Evolutionary conservation across 2,888 invertebrate genomes (phyloP), one percentile per base, ranked within the genome.

Genomic region (Tinea trinotella): DNA sequence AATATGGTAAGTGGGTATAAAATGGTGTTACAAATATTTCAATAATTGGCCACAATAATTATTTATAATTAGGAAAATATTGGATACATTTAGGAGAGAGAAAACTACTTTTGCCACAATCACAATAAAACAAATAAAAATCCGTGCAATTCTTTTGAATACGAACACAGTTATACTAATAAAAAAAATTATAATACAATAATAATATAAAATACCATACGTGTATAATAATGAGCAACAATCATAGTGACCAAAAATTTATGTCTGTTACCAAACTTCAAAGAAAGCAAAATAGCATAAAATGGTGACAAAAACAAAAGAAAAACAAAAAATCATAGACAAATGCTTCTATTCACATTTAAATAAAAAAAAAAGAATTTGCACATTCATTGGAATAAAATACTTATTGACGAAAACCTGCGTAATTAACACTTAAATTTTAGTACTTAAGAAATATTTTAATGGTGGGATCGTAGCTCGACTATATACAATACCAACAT

Each of bases 391-490:
- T 19, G 20, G 53, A 40, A 40, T 44, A 36, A 53, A 36, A 54
- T 24, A 24, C 46, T 54, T 19, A 54, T n/a, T 34, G 30, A 54
- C 49, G 46, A 49, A 54, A 54, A 54, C 35, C 40, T 36, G 55
- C 48, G 54, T 17, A 48, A n/a, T 35, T 53, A 53, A 49, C 56
- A 56, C 78, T 76, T 78, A 80, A 60, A 70, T 74, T 75, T 76
- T 82, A 83, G 75, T 77, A 79, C 82, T 81, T 81, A 48, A 84
- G 72, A 81, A 74, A 78, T 82, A 83, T 78, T 83, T 72, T 71
- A 76, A 83, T 85, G 85, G 85, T 85, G 85, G 85, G 85, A 83
- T 84, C 77, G 75, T 78, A 84, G 74, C 75, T 84, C 78, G 76
- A 79, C 75, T 84, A 85, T 83, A 76, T 83, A 84, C 81, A 83